Evolutionary conservation across 2,113 vertebrate species (phyloP), one percentile per base, ranked within the genome.

Genomic region (Petroica traversi): DNA sequence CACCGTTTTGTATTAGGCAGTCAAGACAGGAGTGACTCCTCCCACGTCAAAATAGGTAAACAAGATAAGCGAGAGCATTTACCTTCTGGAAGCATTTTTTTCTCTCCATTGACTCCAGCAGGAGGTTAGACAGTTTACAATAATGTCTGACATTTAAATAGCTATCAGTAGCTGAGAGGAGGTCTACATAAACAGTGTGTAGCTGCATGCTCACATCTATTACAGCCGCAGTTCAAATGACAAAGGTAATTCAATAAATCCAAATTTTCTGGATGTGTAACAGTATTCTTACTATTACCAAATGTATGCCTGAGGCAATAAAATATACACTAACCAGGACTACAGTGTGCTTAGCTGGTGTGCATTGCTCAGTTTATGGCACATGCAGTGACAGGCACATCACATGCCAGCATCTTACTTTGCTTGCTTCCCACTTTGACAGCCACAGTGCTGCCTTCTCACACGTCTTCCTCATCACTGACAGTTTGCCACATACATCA

Each of bases 401-500:
- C 84, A 73, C 69, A 41, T 68, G 58, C 62, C 93, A 93, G 76
- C 64, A 77, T 77, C 80, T 75, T 55, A 33, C 31, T 91, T 81
- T 61, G 36, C 61, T 68, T 73, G 62, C 75, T 73, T 94, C 57
- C 85, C 74, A 80, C 84, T 97, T 88, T 54, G 77, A 94, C 91
- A 96, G 75, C 75, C 74, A 78, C 76, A 92, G 78, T 17, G 2
- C 71, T 88, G 92, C 78, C 67, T 95, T 77, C 78, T 92, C 75
- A 89, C 88, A 93, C 0, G 2, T 76, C 85, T 91, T 92, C 62
- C 72, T 91, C 71, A 83, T n/a, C 75, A 31, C 78, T 94, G 91
- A 93, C 94, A 96, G 71, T 89, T 95, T 94, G 87, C 85, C 78
- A 83, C 41, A 58, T 57, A 52, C 64, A 93, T 83, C 88, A 92